A percentile compares a stretch with the other conserved stretches of the same genome.
Evolutionary conservation across 2,113 vertebrate species (phyloP).

Genomic region (Myotis yumanensis): DNA sequence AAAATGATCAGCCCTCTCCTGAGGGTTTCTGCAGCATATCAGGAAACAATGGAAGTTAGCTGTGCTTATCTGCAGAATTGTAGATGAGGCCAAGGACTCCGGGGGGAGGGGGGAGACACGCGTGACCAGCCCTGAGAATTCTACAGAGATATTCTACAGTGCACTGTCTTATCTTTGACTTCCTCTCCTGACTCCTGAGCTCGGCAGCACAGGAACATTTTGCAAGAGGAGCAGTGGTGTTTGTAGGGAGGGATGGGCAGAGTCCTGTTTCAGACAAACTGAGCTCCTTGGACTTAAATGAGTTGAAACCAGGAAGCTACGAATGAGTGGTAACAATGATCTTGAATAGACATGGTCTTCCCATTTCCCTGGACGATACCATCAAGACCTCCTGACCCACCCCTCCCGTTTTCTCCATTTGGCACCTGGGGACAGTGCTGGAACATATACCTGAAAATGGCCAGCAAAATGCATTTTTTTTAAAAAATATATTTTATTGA

Average conservation of each 20-base stretch:
- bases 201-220: background rate
- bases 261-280: background rate
- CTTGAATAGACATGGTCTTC: background rate
- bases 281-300: background rate
- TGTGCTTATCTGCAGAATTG: background rate
- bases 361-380: background rate
- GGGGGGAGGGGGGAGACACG: background rate
- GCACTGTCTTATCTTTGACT: background rate
- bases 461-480: background rate
- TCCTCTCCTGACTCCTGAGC: background rate
- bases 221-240: background rate
- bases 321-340: background rate
- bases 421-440: background rate
- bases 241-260: background rate
- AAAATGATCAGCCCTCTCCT: background rate
- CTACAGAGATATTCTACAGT: background rate
- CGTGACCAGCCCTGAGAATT: background rate
- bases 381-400: background rate
- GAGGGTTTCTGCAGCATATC: background rate
- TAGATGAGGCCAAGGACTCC: background rate
- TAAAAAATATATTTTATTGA: no score
- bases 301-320: background rate
- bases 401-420: background rate
- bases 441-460: background rate
- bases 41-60: background rate